Conservation (phyloP, 2,888 invertebrate genomes). For the Notocelia uddmanniana region DNA sequence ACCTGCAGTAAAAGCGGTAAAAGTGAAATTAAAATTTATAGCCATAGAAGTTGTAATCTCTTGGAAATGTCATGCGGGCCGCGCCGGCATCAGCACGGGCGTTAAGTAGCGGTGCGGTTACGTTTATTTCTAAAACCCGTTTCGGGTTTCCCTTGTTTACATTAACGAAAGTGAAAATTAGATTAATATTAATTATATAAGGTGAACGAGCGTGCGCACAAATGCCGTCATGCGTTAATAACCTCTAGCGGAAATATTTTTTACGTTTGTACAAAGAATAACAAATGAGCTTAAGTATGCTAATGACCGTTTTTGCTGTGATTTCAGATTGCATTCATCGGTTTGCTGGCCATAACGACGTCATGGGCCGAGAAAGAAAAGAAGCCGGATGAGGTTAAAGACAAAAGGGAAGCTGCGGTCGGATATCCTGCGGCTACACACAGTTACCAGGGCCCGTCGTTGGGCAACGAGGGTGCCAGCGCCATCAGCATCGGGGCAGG, state of each 20-base stretch:
- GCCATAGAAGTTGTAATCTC: conserved; percentile 76
- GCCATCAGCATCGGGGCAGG: conserved; percentile 80
- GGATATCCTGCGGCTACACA: conserved; percentile 66
- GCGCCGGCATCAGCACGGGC: conserved; percentile 59
- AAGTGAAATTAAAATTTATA: conserved; percentile 78
- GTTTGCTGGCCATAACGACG: conserved; percentile 71
- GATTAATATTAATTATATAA: conserved; percentile 45
- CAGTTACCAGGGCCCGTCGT: conserved; percentile 56
- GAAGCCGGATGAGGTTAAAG: conserved; percentile 71
- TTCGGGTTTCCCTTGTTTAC: conserved; percentile 60
- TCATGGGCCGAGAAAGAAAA: conserved; percentile 70
- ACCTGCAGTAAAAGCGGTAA: conserved; percentile 77
- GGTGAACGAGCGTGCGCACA: conserved; percentile 23
- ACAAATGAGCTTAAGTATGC: conserved; percentile 23
- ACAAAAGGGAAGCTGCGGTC: conserved; percentile 73
- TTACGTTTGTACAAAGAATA: conserved; percentile 18
- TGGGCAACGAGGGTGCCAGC: conserved; percentile 73
- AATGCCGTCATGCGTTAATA: conserved; percentile 36
- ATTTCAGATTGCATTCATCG: conserved; percentile 75
- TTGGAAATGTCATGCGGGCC: conserved; percentile 75
- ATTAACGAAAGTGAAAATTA: conserved; percentile 58
- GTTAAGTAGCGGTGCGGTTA: conserved; percentile 60
- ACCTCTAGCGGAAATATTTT: conserved; percentile 33
- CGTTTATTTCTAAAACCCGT: conserved; percentile 62
- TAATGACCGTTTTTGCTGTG: conserved; percentile 53